Evolutionary conservation across 2,797 vertebrate species (phyloP), one percentile per base, ranked within the genome.

Genomic region (Tinamus major): DNA sequence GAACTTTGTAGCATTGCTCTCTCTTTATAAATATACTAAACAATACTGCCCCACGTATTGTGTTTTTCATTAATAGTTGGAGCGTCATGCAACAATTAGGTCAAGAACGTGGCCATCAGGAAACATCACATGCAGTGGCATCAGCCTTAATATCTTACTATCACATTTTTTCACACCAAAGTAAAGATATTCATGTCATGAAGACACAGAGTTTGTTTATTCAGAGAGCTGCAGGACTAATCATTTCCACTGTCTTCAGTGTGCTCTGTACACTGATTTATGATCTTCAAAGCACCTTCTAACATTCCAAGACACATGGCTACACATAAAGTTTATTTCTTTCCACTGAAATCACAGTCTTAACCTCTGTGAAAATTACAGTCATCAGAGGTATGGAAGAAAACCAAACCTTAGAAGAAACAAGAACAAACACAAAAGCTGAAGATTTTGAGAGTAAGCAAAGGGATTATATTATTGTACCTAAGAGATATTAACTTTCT

Each of bases 41-140:
- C 13, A 5, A 41, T 51, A 27, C 21, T 46, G 29, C 33, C 7
- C 37, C 42, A 4, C 4, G 15, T 20, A 3, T 31, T 53, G 2
- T 12, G 19, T 55, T 89, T 10, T 71, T 77, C 39, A 41, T n/a
- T 35, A 69, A 35, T 7, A 80, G 19, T 10, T 85, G 31, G 58
- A 44, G 61, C 26, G 27, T 56, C 31, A 44, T 1, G 3, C 13
- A 41, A 35, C 27, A 59, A 42, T 51, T n/a, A 3, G 0, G 3
- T 26, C 44, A 39, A 79, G 33, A 44, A 78, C 4, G 10, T 1
- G 37, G 33, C 51, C 24, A 9, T 58, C 44, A 46, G 33, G 26
- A 42, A 71, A 49, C 41, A 10, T n/a, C 26, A 0, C 44, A n/a
- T 29, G 10, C 68, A 29, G 10, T n/a, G 53, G 21, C 10, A 70